These are phyloP conservation scores for Drosophila kambysellisi DNA, from an alignment of 2,888 invertebrate genomes.

Conservation along the genomic window DNA sequence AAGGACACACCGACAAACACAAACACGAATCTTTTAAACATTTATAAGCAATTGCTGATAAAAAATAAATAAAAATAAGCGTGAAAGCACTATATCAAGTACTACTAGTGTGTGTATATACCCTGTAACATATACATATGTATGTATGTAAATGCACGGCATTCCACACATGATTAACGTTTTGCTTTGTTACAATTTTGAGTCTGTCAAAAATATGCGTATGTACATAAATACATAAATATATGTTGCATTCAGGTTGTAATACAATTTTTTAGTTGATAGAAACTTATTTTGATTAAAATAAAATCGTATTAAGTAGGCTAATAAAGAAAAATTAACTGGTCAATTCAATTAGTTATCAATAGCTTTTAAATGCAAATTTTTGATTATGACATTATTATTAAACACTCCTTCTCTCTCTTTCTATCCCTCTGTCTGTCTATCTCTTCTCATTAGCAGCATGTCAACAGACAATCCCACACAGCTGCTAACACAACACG, in stretches of 20 bases:
- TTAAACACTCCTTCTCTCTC: not conserved
- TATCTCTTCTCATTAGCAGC: slow-evolving; percentile 60
- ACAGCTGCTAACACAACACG: slow-evolving; percentile 80
- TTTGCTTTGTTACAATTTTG: not conserved
- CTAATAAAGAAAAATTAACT: not conserved
- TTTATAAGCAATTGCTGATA: slow-evolving; percentile 38
- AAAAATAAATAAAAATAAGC: not conserved
- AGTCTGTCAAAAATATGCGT: not conserved
- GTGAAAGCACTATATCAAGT: not conserved
- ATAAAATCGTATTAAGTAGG: not conserved
- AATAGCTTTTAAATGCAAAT: not conserved
- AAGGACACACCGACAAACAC: slow-evolving; percentile 46
- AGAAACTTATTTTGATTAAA: not conserved
- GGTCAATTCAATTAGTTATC: not conserved
- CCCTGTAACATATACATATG: not conserved
- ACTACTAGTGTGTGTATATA: not conserved
- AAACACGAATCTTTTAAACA: slow-evolving; percentile 3
- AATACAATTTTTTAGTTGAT: not conserved
- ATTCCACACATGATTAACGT: not conserved
- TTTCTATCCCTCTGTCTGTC: not conserved
- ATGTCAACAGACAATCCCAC: slow-evolving; percentile 85
- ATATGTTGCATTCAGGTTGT: not conserved
- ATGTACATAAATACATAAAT: not conserved
- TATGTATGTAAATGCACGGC: not conserved
- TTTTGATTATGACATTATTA: not conserved